Conservation (phyloP, 2,113 vertebrate species). For the Ceyx melanurus region DNA sequence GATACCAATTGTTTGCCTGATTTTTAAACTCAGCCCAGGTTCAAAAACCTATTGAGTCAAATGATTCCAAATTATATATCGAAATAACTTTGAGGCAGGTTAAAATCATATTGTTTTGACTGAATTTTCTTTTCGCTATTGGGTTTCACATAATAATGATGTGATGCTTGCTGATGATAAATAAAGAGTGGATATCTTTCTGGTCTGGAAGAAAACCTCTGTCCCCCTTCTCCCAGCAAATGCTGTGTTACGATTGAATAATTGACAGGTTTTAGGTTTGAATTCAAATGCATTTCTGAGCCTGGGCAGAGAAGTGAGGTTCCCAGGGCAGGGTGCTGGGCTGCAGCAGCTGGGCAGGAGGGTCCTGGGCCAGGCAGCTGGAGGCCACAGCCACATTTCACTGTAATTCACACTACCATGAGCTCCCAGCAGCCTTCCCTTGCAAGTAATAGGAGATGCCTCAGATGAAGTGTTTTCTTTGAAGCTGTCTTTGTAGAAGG, state of each 20-base stretch:
- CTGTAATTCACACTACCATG: neutral
- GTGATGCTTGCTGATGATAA: neutral
- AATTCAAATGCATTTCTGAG: neutral
- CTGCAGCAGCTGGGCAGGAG: neutral
- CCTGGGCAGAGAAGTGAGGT: accelerated
- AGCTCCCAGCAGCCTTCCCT: neutral
- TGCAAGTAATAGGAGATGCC: neutral
- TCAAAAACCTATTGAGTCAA: neutral
- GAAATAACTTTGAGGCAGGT: neutral
- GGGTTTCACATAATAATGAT: neutral
- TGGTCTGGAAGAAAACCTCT: neutral
- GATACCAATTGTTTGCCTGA: neutral
- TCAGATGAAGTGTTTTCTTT: neutral
- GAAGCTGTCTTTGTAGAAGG: neutral
- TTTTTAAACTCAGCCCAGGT: neutral
- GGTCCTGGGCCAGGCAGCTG: neutral
- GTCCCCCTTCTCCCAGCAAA: neutral
- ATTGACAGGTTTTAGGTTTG: neutral
- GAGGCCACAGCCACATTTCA: neutral
- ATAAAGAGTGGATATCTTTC: neutral
- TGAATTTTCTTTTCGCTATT: neutral
- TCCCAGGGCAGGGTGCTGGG: neutral
- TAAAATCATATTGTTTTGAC: neutral
- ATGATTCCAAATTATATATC: neutral
- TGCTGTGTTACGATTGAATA: neutral